These are phyloP conservation scores for Sapayoa aenigma DNA, from an alignment of 2,113 vertebrate genomes.

Conservation along the genomic window DNA sequence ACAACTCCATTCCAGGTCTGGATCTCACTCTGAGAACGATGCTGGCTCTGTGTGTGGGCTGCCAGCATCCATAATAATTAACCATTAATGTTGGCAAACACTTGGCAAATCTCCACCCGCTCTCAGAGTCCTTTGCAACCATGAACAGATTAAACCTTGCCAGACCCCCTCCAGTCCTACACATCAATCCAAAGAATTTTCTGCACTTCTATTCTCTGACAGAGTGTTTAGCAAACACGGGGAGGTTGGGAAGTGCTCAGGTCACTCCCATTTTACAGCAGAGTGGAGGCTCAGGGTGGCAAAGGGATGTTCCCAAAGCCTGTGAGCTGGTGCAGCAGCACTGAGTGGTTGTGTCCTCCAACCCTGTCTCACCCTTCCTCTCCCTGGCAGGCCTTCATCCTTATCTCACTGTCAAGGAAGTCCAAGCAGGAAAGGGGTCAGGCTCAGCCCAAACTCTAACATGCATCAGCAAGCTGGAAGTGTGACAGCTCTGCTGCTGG, in stretches of 20 bases:
- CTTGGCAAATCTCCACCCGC: slow-evolving; percentile 40
- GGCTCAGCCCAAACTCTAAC: neutral
- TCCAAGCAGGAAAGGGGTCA: neutral
- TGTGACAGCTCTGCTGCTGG: neutral
- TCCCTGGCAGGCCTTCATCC: neutral
- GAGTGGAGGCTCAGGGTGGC: neutral
- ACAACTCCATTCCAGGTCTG: slow-evolving; percentile 32
- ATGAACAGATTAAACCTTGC: neutral
- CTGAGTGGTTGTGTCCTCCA: neutral
- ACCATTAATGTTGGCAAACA: slow-evolving; percentile 58
- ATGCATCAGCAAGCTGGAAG: neutral
- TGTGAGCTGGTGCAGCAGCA: fast-evolving
- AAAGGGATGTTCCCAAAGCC: neutral
- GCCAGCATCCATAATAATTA: slow-evolving; percentile 50
- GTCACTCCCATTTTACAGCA: neutral
- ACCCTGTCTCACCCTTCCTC: neutral
- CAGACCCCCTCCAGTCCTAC: neutral
- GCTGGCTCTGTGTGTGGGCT: neutral
- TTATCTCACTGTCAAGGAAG: neutral
- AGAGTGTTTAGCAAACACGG: neutral
- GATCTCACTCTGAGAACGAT: neutral
- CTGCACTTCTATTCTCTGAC: neutral
- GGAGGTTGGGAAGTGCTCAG: neutral
- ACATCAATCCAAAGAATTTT: neutral
- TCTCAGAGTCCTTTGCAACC: slow-evolving; percentile 19